These are phyloP conservation scores for Chalcis sispes DNA, from an alignment of 2,888 invertebrate species.

Conservation along the genomic window DNA sequence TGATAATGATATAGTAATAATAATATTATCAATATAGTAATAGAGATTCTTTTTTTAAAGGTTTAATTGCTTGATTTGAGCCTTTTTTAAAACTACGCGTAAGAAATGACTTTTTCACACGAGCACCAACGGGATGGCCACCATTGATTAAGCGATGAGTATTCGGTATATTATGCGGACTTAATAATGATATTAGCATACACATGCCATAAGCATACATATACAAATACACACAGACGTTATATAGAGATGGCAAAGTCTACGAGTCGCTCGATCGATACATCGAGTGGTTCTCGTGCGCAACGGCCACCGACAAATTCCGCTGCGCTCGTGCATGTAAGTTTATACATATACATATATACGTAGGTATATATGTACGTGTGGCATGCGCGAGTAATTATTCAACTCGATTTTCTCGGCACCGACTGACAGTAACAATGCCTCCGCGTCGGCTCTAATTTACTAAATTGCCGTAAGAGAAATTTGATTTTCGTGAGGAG, in stretches of 20 bases:
- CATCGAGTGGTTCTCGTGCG: slow-evolving; percentile 18
- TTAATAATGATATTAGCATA: slow-evolving; percentile 53
- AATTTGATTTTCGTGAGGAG: neutral
- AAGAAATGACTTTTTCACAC: too few species aligned
- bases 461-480: slow-evolving; percentile 28
- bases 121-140: neutral
- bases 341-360: too few species aligned
- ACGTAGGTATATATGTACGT: too few species aligned
- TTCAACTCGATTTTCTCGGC: slow-evolving; percentile 18
- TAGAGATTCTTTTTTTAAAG: too few species aligned
- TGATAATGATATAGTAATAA: too few species aligned
- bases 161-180: slow-evolving; percentile 16
- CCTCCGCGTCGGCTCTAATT: slow-evolving; percentile 24
- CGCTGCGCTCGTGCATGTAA: too few species aligned
- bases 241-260: too few species aligned
- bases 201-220: neutral
- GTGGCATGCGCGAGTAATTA: slow-evolving; percentile 1
- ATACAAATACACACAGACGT: neutral
- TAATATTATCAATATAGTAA: too few species aligned
- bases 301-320: too few species aligned
- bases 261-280: slow-evolving; percentile 34
- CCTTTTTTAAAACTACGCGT: too few species aligned
- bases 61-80: too few species aligned
- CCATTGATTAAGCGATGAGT: slow-evolving; percentile 48
- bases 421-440: neutral